Percentiles rank a stretch among this genome's conserved stretches.
These are phyloP conservation scores for Cladopsammia gracilis DNA, from an alignment of 64 coral and sea anemone genomes.

Conservation along the genomic window DNA sequence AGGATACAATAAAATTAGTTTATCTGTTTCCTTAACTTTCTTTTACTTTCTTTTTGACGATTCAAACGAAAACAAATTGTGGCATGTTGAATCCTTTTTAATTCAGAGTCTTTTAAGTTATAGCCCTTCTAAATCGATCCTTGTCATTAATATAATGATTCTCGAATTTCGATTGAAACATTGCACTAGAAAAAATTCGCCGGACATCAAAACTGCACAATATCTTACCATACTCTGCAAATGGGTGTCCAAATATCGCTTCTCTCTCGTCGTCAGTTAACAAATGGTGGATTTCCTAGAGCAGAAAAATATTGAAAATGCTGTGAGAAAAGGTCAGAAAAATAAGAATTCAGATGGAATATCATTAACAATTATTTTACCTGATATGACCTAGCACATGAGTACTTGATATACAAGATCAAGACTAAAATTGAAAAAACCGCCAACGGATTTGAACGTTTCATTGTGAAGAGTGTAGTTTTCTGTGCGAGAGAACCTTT, in stretches of 20 bases:
- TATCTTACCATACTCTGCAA: conserved; percentile 36
- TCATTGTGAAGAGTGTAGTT: neutral
- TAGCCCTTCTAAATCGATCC: no score
- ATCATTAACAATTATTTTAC: neutral
- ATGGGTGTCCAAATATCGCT: conserved; percentile 30
- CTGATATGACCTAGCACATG: conserved; percentile 25
- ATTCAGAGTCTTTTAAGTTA: no score
- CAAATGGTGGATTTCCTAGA: conserved; percentile 29
- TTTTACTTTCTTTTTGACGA: no score
- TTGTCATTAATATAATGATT: no score
- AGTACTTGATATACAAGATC: neutral
- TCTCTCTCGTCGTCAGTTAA: conserved; percentile 31
- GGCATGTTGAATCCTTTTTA: no score
- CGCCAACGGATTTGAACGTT: neutral
- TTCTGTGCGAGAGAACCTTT: neutral
- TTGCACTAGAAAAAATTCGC: no score
- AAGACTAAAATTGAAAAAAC: neutral
- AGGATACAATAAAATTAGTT: no score
- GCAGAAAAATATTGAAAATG: neutral
- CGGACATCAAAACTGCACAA: neutral
- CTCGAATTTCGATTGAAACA: neutral
- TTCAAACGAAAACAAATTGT: no score
- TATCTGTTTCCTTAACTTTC: no score
- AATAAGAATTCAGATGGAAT: neutral
- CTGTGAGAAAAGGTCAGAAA: neutral